Base-by-base conservation (phyloP, 2,888 invertebrate genomes). In the Acanthopleura granulata region DNA sequence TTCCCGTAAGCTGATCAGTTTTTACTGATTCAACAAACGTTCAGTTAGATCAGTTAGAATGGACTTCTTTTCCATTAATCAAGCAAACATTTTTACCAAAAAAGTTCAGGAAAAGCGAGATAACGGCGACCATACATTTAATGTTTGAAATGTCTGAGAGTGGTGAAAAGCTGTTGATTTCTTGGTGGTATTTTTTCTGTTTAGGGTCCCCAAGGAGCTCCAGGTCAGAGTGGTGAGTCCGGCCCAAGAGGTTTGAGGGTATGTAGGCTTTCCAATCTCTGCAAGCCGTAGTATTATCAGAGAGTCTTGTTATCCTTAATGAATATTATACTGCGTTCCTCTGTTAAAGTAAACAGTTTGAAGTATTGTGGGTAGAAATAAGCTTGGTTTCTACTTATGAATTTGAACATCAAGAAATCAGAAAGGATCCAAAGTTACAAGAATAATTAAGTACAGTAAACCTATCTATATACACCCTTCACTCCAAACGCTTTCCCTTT, bases 1-100 rank as follows among this genome's bases (percentile, higher is more conserved):
- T 82, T 0, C 79, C 76, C 30, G 82, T 78, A 70, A 72, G 76
- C 74, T 57, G 40, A 40, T 40, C 40, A 40, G 40, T 57, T 12
- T 57, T 57, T 57, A 57, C 22, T 57, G 3, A 6, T 22, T n/a
- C 57, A 3, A 57, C 12, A 4, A 12, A 22, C 1, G 57, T 57
- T 57, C 40, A 9, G 40, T 40, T 40, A 6, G 3, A 40, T 40
- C 40, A n/a, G n/a, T n/a, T 40, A 3, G 40, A 40, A n/a, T n/a
- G n/a, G 22, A 57, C 22, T 57, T 57, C 3, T 57, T 22, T 57
- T 3, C 57, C 12, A 57, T 12, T n/a, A 12, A 57, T n/a, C 22
- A 22, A n/a, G 57, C 22, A 9, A 57, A 57, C 57, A 6, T 6
- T 57, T 9, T 57, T 6, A 57, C 6, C 3, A 57, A 57, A 9